A percentile compares a stretch with the other conserved stretches of the same genome.
phyloP scores from a whole-genome alignment of 2,113 vertebrate genomes.

The Trinectes maculatus region DNA sequence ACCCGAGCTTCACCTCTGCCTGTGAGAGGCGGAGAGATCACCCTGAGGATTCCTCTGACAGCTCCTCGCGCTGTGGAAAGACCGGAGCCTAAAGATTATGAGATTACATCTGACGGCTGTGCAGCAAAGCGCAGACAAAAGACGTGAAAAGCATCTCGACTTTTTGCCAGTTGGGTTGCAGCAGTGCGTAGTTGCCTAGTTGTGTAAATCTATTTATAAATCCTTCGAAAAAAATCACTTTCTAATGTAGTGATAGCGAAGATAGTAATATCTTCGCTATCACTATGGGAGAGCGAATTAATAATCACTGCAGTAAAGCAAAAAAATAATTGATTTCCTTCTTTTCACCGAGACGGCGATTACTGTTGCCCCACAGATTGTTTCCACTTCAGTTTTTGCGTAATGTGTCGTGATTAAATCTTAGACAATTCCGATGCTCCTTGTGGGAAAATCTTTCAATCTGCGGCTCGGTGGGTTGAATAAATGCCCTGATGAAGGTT shows the following conservation, averaged over 20 bases:
- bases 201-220: conserved; percentile 50
- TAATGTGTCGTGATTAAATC: conserved; percentile 29
- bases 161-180: conserved; percentile 36
- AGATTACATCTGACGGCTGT: conserved; percentile 48
- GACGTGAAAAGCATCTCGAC: conserved; percentile 11
- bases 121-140: conserved; percentile 40
- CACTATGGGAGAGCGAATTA: conserved; percentile 58
- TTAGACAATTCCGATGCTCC: conserved; percentile 12
- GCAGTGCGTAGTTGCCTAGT: conserved; percentile 12
- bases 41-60: conserved; percentile 51
- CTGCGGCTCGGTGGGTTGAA: conserved; percentile 34
- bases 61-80: conserved; percentile 24
- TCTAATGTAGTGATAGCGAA: conserved; percentile 55
- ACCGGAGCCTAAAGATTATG: conserved; percentile 30
- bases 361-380: conserved; percentile 45
- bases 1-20: conserved; percentile 14
- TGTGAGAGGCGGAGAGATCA: conserved; percentile 35
- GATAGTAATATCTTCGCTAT: conserved; percentile 42
- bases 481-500: conserved; percentile 13
- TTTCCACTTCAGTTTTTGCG: conserved; percentile 42
- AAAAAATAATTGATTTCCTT: conserved; percentile 67
- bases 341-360: conserved; percentile 56
- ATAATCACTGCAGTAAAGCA: conserved; percentile 69
- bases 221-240: conserved; percentile 46
- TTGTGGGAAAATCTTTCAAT: conserved; percentile 17